Evolutionary conservation across 64 coral and sea anemone species (phyloP).

Genomic region (Pocillopora verrucosa): DNA sequence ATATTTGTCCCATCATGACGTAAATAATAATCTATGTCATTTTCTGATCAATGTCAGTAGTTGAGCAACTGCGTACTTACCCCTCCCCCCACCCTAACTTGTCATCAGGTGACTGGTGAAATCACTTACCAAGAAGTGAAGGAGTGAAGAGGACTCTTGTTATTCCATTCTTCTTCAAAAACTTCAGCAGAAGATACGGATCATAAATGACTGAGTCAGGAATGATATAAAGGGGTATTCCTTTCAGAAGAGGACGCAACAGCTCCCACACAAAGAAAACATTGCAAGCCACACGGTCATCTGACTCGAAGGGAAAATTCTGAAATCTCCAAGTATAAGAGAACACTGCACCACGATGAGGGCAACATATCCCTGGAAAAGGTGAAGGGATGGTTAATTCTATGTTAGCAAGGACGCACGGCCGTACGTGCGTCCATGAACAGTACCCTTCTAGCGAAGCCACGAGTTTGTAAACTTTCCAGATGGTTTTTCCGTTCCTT

Average conservation of each 20-base stretch:
- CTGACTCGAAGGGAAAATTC: constrained; percentile 70
- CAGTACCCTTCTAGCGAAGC: too few relatives aligned
- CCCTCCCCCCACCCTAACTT: not conserved
- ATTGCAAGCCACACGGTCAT: constrained; percentile 87
- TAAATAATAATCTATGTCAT: too few relatives aligned
- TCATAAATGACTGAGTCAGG: constrained; percentile 91
- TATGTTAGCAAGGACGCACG: not conserved
- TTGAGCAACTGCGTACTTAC: not conserved
- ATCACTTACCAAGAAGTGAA: constrained; percentile 76
- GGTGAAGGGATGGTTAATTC: not conserved
- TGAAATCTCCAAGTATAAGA: constrained; percentile 78
- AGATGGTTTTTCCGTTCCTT: too few relatives aligned
- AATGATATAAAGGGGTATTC: constrained; percentile 72
- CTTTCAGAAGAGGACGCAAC: constrained; percentile 58
- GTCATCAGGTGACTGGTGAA: not conserved
- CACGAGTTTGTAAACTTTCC: too few relatives aligned
- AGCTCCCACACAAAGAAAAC: constrained; percentile 91
- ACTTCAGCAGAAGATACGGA: constrained; percentile 68
- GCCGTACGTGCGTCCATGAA: not conserved
- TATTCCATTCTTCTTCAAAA: constrained; percentile 73
- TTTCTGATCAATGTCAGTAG: too few relatives aligned
- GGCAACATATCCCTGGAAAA: constrained; percentile 83
- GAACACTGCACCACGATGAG: constrained; percentile 82
- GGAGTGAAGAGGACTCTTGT: constrained; percentile 81
- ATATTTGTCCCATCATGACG: too few relatives aligned